A percentile compares a stretch with the other conserved stretches of the same genome.
Evolutionary conservation across 2,797 vertebrate genomes (phyloP).

Genomic region (Oreochromis grahami): DNA sequence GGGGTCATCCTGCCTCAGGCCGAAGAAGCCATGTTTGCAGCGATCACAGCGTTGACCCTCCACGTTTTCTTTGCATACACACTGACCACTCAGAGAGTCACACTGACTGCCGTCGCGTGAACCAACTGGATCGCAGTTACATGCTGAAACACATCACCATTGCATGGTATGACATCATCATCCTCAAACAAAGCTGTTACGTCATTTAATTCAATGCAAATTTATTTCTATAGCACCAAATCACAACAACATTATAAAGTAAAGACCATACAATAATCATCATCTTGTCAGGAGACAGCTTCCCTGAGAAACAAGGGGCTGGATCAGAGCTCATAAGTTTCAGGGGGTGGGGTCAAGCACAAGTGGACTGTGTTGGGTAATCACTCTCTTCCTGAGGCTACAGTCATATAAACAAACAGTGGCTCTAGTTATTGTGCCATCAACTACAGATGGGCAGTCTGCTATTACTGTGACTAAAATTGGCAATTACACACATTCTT

Average conservation of each 20-base stretch:
- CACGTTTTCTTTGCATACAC: slow-evolving; percentile 83
- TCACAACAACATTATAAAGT: too few species aligned
- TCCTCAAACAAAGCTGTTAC: neutral
- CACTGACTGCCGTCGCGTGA: slow-evolving; percentile 70
- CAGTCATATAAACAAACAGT: neutral
- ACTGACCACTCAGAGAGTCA: slow-evolving; percentile 72
- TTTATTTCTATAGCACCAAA: neutral
- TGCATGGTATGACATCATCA: neutral
- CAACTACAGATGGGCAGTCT: neutral
- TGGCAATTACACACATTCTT: neutral
- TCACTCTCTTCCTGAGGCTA: neutral
- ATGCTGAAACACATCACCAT: slow-evolving; percentile 67
- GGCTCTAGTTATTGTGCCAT: neutral
- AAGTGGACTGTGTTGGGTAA: neutral
- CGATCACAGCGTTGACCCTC: slow-evolving; percentile 81
- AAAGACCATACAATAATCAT: neutral
- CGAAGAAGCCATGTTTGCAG: slow-evolving; percentile 78
- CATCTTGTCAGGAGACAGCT: neutral
- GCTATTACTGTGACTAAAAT: neutral
- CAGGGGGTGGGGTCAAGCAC: too few species aligned
- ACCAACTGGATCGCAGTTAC: slow-evolving; percentile 78
- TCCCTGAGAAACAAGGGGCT: neutral
- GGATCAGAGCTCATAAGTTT: neutral
- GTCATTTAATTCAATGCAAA: neutral
- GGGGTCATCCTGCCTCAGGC: slow-evolving; percentile 68